phyloP scores from a whole-genome alignment of 2,797 vertebrate genomes.

The Todus mexicanus region DNA sequence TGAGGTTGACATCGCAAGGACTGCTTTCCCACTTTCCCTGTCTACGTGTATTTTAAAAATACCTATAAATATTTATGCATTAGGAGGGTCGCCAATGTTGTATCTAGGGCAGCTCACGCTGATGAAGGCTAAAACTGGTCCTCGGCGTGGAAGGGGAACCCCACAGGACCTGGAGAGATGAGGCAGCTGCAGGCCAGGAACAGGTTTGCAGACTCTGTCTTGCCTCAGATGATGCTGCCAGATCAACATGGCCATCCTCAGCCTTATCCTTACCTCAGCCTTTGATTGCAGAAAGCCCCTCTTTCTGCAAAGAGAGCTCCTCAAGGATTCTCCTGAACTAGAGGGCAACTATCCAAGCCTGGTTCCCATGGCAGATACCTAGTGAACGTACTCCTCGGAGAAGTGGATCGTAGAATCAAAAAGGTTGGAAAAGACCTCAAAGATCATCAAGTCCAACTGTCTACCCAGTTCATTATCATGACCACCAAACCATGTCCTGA shows the following conservation, averaged over 20 bases:
- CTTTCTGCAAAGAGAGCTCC: not conserved
- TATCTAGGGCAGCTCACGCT: not conserved
- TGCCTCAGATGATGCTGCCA: not conserved
- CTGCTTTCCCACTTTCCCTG: not conserved
- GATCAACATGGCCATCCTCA: rapidly evolving
- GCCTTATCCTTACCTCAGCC: not conserved
- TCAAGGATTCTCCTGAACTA: not conserved
- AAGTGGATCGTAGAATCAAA: rapidly evolving
- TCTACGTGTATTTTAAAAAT: too few species aligned
- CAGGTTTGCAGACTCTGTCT: not conserved
- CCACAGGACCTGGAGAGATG: not conserved
- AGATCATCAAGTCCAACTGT: too few species aligned
- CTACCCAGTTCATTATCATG: too few species aligned
- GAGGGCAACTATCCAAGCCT: not conserved
- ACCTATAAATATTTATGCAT: too few species aligned
- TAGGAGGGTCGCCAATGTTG: not conserved
- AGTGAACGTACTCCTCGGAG: not conserved
- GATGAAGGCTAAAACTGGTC: not conserved
- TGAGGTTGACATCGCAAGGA: rapidly evolving
- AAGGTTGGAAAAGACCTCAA: too few species aligned
- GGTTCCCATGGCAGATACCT: rapidly evolving
- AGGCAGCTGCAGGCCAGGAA: not conserved
- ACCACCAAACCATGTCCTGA: too few species aligned
- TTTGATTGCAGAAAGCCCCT: not conserved
- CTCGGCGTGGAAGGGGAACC: not conserved